phyloP scores from a whole-genome alignment of 2,113 vertebrate genomes.

The Scortum barcoo region DNA sequence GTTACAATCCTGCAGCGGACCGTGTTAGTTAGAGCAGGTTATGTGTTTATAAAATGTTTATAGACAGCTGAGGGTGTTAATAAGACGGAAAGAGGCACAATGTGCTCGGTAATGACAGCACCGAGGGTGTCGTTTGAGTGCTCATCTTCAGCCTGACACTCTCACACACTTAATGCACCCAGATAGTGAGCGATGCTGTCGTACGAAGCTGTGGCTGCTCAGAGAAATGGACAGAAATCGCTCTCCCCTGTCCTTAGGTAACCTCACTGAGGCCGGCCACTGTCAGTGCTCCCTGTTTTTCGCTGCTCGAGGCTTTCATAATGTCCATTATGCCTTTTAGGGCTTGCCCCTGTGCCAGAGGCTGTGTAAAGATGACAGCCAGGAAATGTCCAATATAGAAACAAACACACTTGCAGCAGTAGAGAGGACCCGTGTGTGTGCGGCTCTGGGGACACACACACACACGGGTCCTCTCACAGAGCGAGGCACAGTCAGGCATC shows the following conservation, averaged over 20 bases:
- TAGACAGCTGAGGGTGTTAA: slow-evolving; percentile 6
- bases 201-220: background rate
- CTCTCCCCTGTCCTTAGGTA: slow-evolving; percentile 53
- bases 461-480: slow-evolving; percentile 53
- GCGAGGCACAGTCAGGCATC: slow-evolving; percentile 20
- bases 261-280: slow-evolving; percentile 60
- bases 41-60: background rate
- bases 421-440: slow-evolving; percentile 37
- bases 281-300: slow-evolving; percentile 39
- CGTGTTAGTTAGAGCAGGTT: background rate
- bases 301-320: slow-evolving; percentile 52
- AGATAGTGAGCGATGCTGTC: background rate
- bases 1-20: slow-evolving; percentile 4
- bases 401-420: slow-evolving; percentile 59
- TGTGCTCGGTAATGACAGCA: background rate
- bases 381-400: slow-evolving; percentile 74
- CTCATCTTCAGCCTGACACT: background rate
- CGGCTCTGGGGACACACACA: too few relatives aligned
- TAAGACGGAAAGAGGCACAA: background rate
- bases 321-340: slow-evolving; percentile 71
- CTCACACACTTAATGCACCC: background rate
- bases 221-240: slow-evolving; percentile 6
- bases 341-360: slow-evolving; percentile 56
- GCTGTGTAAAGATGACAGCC: slow-evolving; percentile 70
- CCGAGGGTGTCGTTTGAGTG: background rate